Conservation (phyloP, 2,113 vertebrate species). For the Bombycilla garrulus region DNA sequence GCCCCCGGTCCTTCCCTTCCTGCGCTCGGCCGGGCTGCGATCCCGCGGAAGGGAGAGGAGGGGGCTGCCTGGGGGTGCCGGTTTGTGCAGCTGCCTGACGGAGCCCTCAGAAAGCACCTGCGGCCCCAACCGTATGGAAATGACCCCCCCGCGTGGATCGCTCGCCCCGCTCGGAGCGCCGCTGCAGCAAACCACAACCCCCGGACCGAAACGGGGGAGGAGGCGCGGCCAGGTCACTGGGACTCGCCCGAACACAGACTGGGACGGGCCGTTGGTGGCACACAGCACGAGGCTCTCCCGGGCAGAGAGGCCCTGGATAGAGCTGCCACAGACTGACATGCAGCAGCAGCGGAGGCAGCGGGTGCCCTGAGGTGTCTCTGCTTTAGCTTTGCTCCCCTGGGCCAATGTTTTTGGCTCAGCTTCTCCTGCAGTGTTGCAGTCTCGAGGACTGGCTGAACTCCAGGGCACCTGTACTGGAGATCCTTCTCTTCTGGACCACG, state of each 20-base stretch:
- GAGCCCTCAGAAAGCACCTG: constrained; percentile 66
- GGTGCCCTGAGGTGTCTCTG: background rate
- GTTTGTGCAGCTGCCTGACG: constrained; percentile 27
- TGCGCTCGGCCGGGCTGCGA: background rate
- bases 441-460: background rate
- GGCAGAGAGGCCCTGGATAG: background rate
- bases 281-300: background rate
- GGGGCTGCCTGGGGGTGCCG: background rate
- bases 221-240: fast-evolving
- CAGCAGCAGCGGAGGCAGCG: background rate
- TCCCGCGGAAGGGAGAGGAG: background rate
- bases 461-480: constrained; percentile 30
- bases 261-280: background rate
- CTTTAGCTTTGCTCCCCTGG: background rate
- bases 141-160: constrained; percentile 29
- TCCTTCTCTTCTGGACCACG: background rate
- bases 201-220: background rate
- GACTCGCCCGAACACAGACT: background rate
- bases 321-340: background rate
- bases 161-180: background rate
- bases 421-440: background rate
- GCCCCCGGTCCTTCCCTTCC: background rate
- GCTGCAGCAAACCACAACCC: constrained; percentile 13
- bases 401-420: background rate
- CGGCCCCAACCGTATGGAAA: constrained; percentile 48